phyloP scores from a whole-genome alignment of 1,140 invertebrate genomes.

The Drosophila ananassae region DNA sequence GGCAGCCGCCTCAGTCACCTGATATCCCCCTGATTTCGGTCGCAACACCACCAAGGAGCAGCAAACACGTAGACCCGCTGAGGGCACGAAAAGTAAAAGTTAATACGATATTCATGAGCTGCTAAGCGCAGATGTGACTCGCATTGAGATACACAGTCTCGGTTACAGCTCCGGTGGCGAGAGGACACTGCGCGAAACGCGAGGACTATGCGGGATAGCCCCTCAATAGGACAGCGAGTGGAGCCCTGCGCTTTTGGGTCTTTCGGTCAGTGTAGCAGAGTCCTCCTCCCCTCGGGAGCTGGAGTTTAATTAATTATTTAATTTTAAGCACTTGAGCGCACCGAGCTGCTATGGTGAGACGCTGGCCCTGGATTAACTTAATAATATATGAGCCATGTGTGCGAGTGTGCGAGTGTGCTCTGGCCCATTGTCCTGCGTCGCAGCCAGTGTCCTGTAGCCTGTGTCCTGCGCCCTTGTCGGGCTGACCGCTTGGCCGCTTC shows the following conservation, averaged over 20 bases:
- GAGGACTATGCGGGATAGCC: neutral
- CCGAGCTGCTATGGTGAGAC: conserved; percentile 69
- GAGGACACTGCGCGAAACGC: no score
- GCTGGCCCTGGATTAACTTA: conserved; percentile 75
- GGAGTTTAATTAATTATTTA: conserved; percentile 82
- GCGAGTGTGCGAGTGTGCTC: conserved; percentile 25
- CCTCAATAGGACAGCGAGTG: no score
- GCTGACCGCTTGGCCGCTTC: conserved; percentile 62
- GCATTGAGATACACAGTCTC: conserved; percentile 67
- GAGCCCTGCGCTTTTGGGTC: no score
- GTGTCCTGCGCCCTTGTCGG: conserved; percentile 32
- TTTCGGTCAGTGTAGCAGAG: neutral
- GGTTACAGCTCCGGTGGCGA: conserved; percentile 12
- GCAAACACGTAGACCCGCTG: conserved; percentile 48
- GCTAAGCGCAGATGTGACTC: conserved; percentile 82
- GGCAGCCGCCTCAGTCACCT: neutral
- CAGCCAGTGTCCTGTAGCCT: conserved; percentile 3
- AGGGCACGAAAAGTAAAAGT: conserved; percentile 73
- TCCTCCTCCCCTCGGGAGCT: conserved; percentile 11
- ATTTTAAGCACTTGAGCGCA: conserved; percentile 82
- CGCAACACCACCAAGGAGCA: conserved; percentile 12
- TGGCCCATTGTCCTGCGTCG: conserved; percentile 2
- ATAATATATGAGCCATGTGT: conserved; percentile 78
- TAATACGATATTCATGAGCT: conserved; percentile 83
- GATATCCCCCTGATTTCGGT: neutral